These are phyloP conservation scores for Physocephala rufipes DNA, from an alignment of 2,888 invertebrate genomes.

Conservation along the genomic window DNA sequence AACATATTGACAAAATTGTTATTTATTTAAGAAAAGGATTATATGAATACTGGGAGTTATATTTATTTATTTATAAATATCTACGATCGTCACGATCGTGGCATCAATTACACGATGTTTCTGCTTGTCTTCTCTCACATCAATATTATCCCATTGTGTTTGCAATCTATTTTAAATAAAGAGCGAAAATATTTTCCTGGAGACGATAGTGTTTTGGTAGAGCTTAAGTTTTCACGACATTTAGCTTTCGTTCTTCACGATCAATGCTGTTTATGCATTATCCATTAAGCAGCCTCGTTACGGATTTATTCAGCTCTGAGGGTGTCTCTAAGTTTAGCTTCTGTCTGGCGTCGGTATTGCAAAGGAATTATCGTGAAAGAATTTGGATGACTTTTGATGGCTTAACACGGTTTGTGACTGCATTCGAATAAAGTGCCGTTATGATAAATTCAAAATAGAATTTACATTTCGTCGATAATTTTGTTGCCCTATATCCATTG, in stretches of 20 bases:
- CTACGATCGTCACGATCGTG: no score
- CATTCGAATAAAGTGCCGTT: conserved; percentile 45
- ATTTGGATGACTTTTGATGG: neutral
- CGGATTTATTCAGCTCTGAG: conserved; percentile 41
- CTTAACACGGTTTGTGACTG: conserved; percentile 5
- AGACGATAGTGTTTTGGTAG: neutral
- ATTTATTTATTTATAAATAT: no score
- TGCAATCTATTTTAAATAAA: conserved; percentile 37
- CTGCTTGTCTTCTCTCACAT: neutral
- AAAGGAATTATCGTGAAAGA: conserved; percentile 10
- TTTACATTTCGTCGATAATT: conserved; percentile 56
- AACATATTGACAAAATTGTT: no score
- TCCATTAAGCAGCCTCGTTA: conserved; percentile 36
- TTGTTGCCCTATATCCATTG: conserved; percentile 51
- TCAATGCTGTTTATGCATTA: conserved; percentile 46
- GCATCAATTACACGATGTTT: no score
- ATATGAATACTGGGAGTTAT: no score
- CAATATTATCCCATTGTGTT: neutral
- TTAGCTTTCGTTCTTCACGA: conserved; percentile 54
- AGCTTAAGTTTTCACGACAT: conserved; percentile 43
- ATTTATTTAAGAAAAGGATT: no score
- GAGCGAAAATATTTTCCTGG: neutral
- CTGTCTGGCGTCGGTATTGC: neutral
- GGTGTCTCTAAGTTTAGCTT: conserved; percentile 43
- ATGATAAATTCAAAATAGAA: conserved; percentile 59